Evolutionary conservation across 2,113 vertebrate genomes (phyloP).

Genomic region (Peromyscus leucopus): DNA sequence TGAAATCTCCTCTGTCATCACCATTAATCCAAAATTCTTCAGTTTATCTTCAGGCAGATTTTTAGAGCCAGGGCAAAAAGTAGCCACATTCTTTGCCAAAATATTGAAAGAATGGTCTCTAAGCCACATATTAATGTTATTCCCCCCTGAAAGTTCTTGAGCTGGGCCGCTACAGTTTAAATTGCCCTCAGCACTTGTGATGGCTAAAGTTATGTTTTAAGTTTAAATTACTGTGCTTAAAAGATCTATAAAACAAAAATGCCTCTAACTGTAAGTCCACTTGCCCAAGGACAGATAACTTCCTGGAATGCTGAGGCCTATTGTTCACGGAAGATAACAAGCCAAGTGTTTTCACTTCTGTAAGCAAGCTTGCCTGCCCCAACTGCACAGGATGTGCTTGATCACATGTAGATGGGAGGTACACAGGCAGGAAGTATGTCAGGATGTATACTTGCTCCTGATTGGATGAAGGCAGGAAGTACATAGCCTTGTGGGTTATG

Average conservation of each 20-base stretch:
- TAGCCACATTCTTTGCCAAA: background rate
- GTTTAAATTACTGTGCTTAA: background rate
- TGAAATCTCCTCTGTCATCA: background rate
- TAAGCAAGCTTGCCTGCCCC: background rate
- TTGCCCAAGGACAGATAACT: background rate
- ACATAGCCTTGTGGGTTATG: background rate
- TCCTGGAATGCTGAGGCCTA: background rate
- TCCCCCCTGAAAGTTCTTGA: background rate
- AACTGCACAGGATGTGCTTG: background rate
- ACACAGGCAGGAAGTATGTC: background rate
- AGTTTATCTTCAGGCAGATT: background rate
- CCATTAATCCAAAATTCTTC: background rate
- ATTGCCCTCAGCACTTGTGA: background rate
- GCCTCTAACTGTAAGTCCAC: background rate
- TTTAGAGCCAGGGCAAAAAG: background rate
- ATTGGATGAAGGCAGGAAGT: background rate
- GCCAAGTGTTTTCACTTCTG: background rate
- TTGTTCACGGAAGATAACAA: background rate
- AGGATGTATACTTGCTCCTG: background rate
- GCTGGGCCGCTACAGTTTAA: background rate
- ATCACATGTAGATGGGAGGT: background rate
- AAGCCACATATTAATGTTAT: background rate
- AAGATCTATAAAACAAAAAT: background rate
- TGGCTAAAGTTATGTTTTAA: background rate
- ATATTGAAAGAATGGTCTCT: background rate